Evolutionary conservation across 1,140 invertebrate genomes (phyloP).

Genomic region (Lasaia peninsularis): DNA sequence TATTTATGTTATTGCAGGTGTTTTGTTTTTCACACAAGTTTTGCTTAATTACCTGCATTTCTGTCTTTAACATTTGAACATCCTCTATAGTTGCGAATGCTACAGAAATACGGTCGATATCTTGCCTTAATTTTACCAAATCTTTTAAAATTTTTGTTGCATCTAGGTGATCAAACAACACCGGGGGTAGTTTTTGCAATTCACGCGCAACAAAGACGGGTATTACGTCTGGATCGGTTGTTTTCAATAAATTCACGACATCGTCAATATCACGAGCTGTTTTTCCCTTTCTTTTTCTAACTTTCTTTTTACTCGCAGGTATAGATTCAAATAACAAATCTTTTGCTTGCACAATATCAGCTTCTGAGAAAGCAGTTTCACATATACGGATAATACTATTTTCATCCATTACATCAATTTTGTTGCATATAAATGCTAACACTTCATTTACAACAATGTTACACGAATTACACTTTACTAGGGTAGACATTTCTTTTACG

Average conservation of each 20-base stretch:
- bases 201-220: conserved; percentile 25
- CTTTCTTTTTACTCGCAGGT: conserved; percentile 13
- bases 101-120: conserved; percentile 18
- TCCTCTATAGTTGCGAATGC: conserved; percentile 21
- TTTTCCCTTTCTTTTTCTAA: conserved; percentile 2
- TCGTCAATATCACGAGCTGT: conserved; percentile 18
- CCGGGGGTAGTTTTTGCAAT: conserved; percentile 22
- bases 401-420: conserved; percentile 20
- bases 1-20: no score
- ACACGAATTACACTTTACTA: conserved; percentile 13
- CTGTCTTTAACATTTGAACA: conserved; percentile 15
- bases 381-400: conserved; percentile 12
- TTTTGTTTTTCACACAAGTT: not conserved
- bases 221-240: conserved; percentile 20
- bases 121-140: conserved; percentile 18
- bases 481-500: not conserved
- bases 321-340: conserved; percentile 23
- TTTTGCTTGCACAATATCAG: conserved; percentile 14
- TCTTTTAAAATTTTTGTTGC: conserved; percentile 26
- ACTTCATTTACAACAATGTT: conserved; percentile 18
- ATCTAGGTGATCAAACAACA: conserved; percentile 25
- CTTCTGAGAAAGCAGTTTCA: conserved; percentile 6
- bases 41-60: not conserved
- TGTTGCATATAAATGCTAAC: conserved; percentile 15
- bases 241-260: conserved; percentile 22